phyloP scores from a whole-genome alignment of 2,113 vertebrate genomes.

The Peromyscus leucopus region DNA sequence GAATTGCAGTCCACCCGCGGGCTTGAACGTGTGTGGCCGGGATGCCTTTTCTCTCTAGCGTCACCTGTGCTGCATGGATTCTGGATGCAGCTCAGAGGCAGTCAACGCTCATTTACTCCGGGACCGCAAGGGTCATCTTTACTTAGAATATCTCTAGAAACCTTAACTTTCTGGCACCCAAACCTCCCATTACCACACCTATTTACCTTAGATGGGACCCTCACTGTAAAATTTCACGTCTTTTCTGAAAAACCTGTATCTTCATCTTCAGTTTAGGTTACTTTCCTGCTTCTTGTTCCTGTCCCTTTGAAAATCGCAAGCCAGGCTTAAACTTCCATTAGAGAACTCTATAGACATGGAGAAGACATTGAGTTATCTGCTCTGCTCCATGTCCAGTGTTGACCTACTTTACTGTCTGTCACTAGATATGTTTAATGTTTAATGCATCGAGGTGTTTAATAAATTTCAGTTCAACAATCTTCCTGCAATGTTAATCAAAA shows the following conservation, averaged over 20 bases:
- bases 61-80: neutral
- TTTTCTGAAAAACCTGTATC: neutral
- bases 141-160: neutral
- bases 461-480: neutral
- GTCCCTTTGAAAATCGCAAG: neutral
- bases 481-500: constrained; percentile 40
- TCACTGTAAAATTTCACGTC: neutral
- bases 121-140: neutral
- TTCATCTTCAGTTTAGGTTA: neutral
- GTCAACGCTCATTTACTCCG: neutral
- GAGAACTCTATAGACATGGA: neutral
- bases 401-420: neutral
- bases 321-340: neutral
- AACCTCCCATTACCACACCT: neutral
- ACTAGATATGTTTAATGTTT: neutral
- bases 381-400: neutral
- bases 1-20: constrained; percentile 41
- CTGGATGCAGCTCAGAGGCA: too few species aligned
- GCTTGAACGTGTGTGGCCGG: too few species aligned
- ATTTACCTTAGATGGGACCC: neutral
- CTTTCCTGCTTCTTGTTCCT: neutral
- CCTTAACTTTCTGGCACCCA: neutral
- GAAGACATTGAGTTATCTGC: neutral
- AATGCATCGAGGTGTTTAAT: neutral
- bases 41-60: neutral